Percentiles rank a stretch among this genome's conserved stretches.
phyloP scores from a whole-genome alignment of 2,888 invertebrate genomes.

The Rapana venosa region DNA sequence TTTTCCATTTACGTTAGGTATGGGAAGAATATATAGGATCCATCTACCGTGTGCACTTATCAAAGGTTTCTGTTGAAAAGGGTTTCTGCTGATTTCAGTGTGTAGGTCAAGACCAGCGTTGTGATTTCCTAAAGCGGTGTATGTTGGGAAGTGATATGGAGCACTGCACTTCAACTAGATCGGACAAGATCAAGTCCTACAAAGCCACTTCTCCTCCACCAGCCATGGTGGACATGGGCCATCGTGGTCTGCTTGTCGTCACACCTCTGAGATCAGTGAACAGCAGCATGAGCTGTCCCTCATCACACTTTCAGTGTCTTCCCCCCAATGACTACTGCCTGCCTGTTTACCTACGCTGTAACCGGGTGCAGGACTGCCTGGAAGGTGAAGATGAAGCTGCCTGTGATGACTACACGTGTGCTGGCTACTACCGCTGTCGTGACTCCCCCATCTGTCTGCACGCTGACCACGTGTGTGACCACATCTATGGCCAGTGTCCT shows the following conservation, averaged over 20 bases:
- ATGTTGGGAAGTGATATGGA: too few relatives aligned
- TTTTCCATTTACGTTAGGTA: too few relatives aligned
- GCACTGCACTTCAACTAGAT: too few relatives aligned
- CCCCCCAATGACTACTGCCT: neutral
- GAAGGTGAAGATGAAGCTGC: neutral
- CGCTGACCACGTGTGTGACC: neutral
- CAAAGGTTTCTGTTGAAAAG: too few relatives aligned
- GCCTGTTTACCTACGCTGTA: slow-evolving; percentile 16
- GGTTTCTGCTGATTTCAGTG: too few relatives aligned
- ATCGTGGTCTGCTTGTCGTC: neutral
- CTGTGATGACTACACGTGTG: neutral
- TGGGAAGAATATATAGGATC: too few relatives aligned
- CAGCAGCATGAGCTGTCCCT: neutral
- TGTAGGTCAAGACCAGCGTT: too few relatives aligned
- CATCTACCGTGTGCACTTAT: too few relatives aligned
- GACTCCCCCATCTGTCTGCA: neutral
- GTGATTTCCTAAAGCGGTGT: too few relatives aligned
- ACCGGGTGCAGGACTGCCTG: slow-evolving; percentile 1
- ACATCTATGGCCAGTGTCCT: neutral
- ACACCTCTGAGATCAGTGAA: too few relatives aligned
- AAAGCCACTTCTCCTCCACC: neutral
- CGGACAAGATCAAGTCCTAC: too few relatives aligned
- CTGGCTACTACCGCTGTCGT: neutral
- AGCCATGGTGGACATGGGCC: neutral
- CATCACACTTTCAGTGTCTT: neutral